Base-by-base conservation (phyloP, 2,113 vertebrate genomes). In the Piaya cayana region DNA sequence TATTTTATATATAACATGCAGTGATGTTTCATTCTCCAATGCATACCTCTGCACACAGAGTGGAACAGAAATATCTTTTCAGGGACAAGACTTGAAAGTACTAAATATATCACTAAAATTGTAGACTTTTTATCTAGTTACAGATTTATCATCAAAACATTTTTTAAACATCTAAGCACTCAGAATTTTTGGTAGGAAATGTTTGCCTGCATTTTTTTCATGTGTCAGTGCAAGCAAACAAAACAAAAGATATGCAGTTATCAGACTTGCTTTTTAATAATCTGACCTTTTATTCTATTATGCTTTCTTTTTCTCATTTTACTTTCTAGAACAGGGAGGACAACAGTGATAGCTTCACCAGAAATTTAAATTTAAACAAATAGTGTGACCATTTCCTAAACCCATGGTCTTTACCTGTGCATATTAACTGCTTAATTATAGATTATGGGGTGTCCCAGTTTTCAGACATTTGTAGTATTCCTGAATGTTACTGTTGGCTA, bases 71-170 rank as follows among this genome's bases (percentile, higher is more conserved):
- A 87, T 83, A 63, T 63, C 8, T 55, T 91, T 89, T 52, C 6
- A 78, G 17, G 15, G 37, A 92, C 9, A 23, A 85, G 42, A 79
- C 58, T 26, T 91, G 26, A 85, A 91, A 93, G 5, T 68, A 43
- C 49, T 90, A 87, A 90, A 72, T 68, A 52, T 90, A 58, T 72
- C 53, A 82, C 27, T 85, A n/a, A 52, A 79, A 72, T 5, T 43
- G n/a, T 72, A 84, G 16, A n/a, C 9, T 64, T 12, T 88, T 90
- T 43, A 27, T 65, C 30, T 45, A 53, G 27, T 85, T 74, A 80
- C 59, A 82, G 19, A 30, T 62, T 80, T 94, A 88, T 65, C 8
- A 63, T 76, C 67, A 90, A 69, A 90, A 62, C 3, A 30, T 21
- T 92, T 89, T 92, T 82, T 45, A 81, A 90, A 72, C 15, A 29